These are phyloP conservation scores for Hydropsyche betteni DNA, from an alignment of 2,888 invertebrate genomes.

Conservation along the genomic window DNA sequence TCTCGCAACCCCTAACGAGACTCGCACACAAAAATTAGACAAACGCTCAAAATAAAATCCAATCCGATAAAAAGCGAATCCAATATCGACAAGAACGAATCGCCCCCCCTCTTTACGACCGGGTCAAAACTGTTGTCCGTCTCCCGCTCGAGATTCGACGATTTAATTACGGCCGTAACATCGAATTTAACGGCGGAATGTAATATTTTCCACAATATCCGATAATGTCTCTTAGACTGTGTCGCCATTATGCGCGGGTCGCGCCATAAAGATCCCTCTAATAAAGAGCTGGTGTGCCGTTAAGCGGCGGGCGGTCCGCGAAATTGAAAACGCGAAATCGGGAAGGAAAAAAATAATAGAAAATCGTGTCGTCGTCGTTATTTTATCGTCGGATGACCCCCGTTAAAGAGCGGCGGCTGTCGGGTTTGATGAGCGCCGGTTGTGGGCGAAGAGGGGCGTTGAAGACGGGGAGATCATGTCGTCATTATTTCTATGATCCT, in stretches of 20 bases:
- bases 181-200: constrained; percentile 30
- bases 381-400: too few species aligned
- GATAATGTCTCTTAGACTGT: constrained; percentile 6
- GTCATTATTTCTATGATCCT: too few species aligned
- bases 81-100: too few species aligned
- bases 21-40: neutral
- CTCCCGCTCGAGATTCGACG: neutral
- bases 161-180: constrained; percentile 34
- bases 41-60: too few species aligned
- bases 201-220: constrained; percentile 35
- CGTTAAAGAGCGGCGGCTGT: too few species aligned
- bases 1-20: constrained; percentile 14
- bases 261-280: constrained; percentile 21
- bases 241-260: constrained; percentile 20
- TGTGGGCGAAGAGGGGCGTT: too few species aligned
- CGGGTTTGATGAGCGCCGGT: too few species aligned
- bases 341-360: too few species aligned
- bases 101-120: too few species aligned
- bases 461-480: too few species aligned
- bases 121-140: neutral
- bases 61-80: too few species aligned
- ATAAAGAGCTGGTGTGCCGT: constrained; percentile 13
- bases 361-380: too few species aligned
- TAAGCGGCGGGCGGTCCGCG: constrained; percentile 19
- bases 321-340: constrained; percentile 4